Percentiles rank a stretch among this genome's conserved stretches.
Conservation (phyloP, 1,140 invertebrate species). For the Lepidurus arcticus region DNA sequence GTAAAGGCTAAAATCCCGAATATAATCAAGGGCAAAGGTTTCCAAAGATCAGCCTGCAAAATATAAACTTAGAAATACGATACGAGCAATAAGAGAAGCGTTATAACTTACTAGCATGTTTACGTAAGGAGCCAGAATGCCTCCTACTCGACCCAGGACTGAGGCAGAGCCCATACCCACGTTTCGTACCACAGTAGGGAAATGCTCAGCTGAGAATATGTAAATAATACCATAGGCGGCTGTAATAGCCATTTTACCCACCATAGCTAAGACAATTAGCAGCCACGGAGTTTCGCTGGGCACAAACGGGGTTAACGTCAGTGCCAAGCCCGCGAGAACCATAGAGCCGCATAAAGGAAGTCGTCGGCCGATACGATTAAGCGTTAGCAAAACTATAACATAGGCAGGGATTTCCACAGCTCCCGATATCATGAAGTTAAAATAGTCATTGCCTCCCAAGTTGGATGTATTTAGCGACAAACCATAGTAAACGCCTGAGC, state of each 20-base stretch:
- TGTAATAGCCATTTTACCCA: slow-evolving; percentile 76
- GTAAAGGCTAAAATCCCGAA: slow-evolving; percentile 38
- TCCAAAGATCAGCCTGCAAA: slow-evolving; percentile 53
- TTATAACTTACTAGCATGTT: slow-evolving; percentile 27
- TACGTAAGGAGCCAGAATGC: slow-evolving; percentile 33
- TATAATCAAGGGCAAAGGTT: slow-evolving; percentile 39
- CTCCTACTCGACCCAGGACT: slow-evolving; percentile 28
- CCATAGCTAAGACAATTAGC: slow-evolving; percentile 47
- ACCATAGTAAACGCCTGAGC: slow-evolving; percentile 80
- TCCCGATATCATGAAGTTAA: slow-evolving; percentile 72
- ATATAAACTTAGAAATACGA: not conserved
- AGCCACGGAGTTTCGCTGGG: slow-evolving; percentile 41
- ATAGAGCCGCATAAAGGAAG: slow-evolving; percentile 61
- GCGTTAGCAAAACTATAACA: slow-evolving; percentile 58
- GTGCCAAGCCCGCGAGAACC: slow-evolving; percentile 33
- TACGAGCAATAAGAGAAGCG: not conserved
- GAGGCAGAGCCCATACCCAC: slow-evolving; percentile 32
- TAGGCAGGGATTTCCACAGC: slow-evolving; percentile 79
- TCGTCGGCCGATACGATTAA: slow-evolving; percentile 65
- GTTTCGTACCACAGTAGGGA: slow-evolving; percentile 58
- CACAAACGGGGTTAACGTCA: slow-evolving; percentile 50
- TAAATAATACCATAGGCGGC: slow-evolving; percentile 82
- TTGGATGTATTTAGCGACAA: slow-evolving; percentile 64
- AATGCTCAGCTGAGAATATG: slow-evolving; percentile 83
- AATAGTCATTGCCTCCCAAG: slow-evolving; percentile 71